Base-by-base conservation (phyloP, 2,797 vertebrate genomes). In the Cirrhinus mrigala region DNA sequence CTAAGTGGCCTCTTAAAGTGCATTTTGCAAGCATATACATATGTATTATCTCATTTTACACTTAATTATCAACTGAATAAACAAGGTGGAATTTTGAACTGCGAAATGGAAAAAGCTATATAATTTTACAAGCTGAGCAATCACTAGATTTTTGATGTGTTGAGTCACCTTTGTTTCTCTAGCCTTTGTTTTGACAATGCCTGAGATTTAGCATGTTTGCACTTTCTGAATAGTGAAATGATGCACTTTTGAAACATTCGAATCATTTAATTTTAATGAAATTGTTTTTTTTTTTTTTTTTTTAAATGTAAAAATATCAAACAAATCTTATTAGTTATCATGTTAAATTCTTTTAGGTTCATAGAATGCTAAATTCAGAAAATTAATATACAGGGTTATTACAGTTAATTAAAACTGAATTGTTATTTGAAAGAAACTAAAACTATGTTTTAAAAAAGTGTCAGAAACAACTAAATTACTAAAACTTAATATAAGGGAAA, bases 81-180 rank as follows among this genome's bases (percentile, higher is more conserved):
- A 94, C 92, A 89, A 91, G 22, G 76, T 92, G 94, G 94, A 96
- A 95, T 96, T 92, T 85, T 91, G 91, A 93, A 93, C 89, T 88
- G 90, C 90, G 92, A 92, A 92, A 91, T 95, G 95, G 95, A 95
- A 96, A 96, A 96, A 95, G 91, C 92, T 89, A 89, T 95, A 95
- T 94, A 95, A 94, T 92, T 96, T 95, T 94, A 96, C 91, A 92
- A 94, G 94, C 92, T 74, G 89, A 78, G 89, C 91, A 94, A 95
- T 94, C 92, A 90, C 77, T 75, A 85, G 40, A 93, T 94, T 88
- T 93, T 91, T 93, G 90, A 87, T 90, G 89, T 78, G 91, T 92
- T 90, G 88, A 89, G 92, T 95, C 94, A 94, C 90, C 77, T 90
- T 85, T 84, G 77, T 86, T 89, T 89, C 48, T 83, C 78, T 79